A percentile compares a stretch with the other conserved stretches of the same genome.
These are phyloP conservation scores for Onychomys leucogaster DNA, from an alignment of 2,797 vertebrate genomes.

Conservation along the genomic window DNA sequence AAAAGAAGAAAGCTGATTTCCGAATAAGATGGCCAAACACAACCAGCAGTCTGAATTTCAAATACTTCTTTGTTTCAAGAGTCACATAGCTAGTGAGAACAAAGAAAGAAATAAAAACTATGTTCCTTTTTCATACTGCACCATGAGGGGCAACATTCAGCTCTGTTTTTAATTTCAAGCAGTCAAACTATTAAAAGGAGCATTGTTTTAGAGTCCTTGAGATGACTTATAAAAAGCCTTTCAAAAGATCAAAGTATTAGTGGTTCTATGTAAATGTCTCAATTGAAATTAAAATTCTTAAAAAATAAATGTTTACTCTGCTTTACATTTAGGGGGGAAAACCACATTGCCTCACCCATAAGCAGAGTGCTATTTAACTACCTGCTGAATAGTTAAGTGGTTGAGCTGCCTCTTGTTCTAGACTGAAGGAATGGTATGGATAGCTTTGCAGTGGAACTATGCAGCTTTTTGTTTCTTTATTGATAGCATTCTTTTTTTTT, in stretches of 20 bases:
- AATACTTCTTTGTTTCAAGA: constrained; percentile 75
- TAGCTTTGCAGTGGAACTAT: constrained; percentile 34
- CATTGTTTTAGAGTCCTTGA: constrained; percentile 72
- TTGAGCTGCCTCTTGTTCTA: constrained; percentile 42
- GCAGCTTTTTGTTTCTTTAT: constrained; percentile 45
- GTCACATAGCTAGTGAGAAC: constrained; percentile 75
- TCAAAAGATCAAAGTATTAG: constrained; percentile 62
- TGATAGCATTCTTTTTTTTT: background rate
- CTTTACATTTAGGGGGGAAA: constrained; percentile 65
- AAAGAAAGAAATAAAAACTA: constrained; percentile 59
- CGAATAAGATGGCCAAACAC: constrained; percentile 72
- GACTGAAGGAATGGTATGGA: background rate
- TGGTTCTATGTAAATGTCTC: constrained; percentile 63
- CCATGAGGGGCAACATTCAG: constrained; percentile 68
- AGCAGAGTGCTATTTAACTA: constrained; percentile 49
- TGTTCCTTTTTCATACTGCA: constrained; percentile 72
- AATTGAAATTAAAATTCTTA: constrained; percentile 71
- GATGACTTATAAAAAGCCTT: constrained; percentile 68
- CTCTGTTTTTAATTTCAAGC: constrained; percentile 68
- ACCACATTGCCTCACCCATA: background rate
- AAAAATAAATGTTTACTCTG: constrained; percentile 71
- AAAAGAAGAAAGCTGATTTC: constrained; percentile 75
- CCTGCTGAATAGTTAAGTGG: constrained; percentile 42
- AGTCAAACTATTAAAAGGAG: constrained; percentile 57
- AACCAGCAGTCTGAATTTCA: constrained; percentile 75